A percentile compares a stretch with the other conserved stretches of the same genome.
Evolutionary conservation across 2,888 invertebrate genomes (phyloP).

Genomic region (Amphiduros pacificus): DNA sequence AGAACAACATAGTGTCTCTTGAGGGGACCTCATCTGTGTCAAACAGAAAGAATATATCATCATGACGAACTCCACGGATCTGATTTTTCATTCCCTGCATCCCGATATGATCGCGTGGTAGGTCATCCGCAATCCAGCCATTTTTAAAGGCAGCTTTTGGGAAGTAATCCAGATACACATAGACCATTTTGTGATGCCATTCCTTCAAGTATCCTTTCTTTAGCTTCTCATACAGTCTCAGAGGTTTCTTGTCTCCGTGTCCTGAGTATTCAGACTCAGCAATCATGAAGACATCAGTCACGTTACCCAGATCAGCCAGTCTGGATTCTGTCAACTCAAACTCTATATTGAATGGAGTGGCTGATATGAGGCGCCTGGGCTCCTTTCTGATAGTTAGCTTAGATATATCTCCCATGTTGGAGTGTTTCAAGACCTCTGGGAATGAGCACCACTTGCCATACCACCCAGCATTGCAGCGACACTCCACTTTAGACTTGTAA

Average conservation of each 20-base stretch:
- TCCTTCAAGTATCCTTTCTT: background rate
- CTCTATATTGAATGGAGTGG: background rate
- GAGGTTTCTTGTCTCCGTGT: background rate
- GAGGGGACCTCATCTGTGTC: background rate
- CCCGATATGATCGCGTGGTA: background rate
- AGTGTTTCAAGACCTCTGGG: background rate
- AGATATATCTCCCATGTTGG: background rate
- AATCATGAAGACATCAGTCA: background rate
- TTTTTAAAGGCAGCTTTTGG: background rate
- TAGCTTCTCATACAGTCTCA: background rate
- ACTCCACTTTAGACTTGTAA: background rate
- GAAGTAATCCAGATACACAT: background rate
- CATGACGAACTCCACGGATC: background rate
- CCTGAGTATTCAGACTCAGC: background rate
- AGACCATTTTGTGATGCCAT: background rate
- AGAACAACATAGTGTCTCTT: background rate
- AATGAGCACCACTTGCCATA: background rate
- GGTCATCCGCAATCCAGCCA: background rate
- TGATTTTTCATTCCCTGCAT: background rate
- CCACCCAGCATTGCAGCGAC: background rate
- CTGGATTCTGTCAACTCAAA: background rate
- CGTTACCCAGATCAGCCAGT: background rate
- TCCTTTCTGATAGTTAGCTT: background rate
- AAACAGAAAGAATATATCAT: background rate
- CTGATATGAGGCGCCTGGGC: background rate